Evolutionary conservation across 1,140 invertebrate genomes (phyloP).

Genomic region (Eulimnadia texana): DNA sequence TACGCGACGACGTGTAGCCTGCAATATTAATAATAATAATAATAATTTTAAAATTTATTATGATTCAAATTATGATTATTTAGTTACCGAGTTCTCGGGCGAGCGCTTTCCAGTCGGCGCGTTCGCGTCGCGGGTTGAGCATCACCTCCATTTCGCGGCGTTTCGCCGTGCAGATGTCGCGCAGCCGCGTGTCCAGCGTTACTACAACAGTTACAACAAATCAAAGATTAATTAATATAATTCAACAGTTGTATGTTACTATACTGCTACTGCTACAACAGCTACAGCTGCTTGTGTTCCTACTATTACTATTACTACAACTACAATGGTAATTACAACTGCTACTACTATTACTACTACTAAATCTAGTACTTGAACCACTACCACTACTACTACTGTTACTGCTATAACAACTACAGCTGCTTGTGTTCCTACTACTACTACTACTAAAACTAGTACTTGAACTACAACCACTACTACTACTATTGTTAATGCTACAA

Average conservation of each 20-base stretch:
- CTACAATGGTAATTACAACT: too few relatives aligned
- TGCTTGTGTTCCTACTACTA: too few relatives aligned
- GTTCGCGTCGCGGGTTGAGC: conserved; percentile 10
- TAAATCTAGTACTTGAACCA: background rate
- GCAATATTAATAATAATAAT: background rate
- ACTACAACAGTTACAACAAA: conserved; percentile 13
- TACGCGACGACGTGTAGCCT: conserved; percentile 16
- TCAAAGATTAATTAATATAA: conserved; percentile 6
- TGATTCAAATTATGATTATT: background rate
- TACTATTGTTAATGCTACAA: background rate
- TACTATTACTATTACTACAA: too few relatives aligned
- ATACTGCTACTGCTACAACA: too few relatives aligned
- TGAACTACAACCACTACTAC: too few relatives aligned
- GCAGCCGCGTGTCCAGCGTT: conserved; percentile 10
- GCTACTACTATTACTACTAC: background rate
- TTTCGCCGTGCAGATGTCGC: conserved; percentile 9
- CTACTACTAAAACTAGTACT: too few relatives aligned
- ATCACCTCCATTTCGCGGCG: conserved; percentile 16
- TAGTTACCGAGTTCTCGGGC: conserved; percentile 15
- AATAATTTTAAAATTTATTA: background rate
- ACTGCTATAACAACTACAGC: too few relatives aligned
- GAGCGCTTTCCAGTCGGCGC: conserved; percentile 14
- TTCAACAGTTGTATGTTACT: too few relatives aligned
- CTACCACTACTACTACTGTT: background rate
- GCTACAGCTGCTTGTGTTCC: too few relatives aligned